phyloP scores from a whole-genome alignment of 2,888 invertebrate species.

The Ommatoiulus sabulosus region DNA sequence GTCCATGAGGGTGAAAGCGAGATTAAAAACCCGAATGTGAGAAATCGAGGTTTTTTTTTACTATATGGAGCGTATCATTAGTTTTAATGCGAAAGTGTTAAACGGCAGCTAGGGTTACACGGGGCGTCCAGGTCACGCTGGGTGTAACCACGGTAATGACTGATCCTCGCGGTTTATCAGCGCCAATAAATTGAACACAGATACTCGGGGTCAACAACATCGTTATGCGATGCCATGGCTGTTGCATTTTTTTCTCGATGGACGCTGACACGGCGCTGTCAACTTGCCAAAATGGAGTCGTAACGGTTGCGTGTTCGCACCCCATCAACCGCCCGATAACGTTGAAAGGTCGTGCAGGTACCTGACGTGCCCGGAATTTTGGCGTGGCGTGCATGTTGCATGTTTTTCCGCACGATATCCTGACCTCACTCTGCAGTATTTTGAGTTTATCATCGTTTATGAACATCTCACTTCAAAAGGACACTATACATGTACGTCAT shows the following conservation, averaged over 20 bases:
- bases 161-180: conserved; percentile 7
- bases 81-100: conserved; percentile 3
- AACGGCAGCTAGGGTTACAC: background rate
- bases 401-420: no score
- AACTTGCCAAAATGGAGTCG: background rate
- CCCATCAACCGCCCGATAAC: background rate
- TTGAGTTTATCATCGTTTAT: no score
- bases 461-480: no score
- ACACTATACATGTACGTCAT: no score
- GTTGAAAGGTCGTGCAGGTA: background rate
- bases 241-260: background rate
- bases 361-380: background rate
- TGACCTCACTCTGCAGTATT: no score
- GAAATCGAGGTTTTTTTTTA: background rate
- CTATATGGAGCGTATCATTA: background rate
- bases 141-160: conserved; percentile 6
- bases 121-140: background rate
- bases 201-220: conserved; percentile 16
- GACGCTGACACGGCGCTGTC: background rate
- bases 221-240: background rate
- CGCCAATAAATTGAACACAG: background rate
- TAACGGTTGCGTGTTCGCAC: conserved; percentile 15
- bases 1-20: background rate
- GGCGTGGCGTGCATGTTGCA: background rate
- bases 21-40: background rate